These are phyloP conservation scores for Denticeps clupeoides DNA, from an alignment of 2,797 vertebrate genomes.

Conservation along the genomic window DNA sequence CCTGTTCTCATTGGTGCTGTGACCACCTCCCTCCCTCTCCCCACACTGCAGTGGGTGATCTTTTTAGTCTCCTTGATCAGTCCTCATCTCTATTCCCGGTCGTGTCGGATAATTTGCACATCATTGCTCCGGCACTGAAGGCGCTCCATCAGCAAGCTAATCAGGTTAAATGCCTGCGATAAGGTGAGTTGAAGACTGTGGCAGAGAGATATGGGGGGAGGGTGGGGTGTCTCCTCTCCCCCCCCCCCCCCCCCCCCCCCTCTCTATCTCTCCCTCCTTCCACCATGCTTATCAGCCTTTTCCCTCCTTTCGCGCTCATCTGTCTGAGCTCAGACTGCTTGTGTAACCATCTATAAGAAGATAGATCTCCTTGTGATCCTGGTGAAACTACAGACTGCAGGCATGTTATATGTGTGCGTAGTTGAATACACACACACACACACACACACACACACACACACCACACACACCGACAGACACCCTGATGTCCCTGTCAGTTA, in stretches of 20 bases:
- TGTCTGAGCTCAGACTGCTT: too few species aligned
- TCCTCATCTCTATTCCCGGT: constrained; percentile 22
- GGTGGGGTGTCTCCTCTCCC: too few species aligned
- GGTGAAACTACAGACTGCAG: too few species aligned
- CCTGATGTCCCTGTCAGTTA: not conserved
- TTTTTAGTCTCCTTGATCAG: constrained; percentile 25
- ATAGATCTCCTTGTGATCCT: too few species aligned
- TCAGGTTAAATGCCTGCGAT: constrained; percentile 29
- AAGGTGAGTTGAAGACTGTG: constrained; percentile 24
- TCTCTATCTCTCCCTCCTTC: too few species aligned
- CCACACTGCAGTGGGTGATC: constrained; percentile 15
- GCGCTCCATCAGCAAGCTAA: constrained; percentile 14
- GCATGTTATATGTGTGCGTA: too few species aligned
- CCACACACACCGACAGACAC: too few species aligned
- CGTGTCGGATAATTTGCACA: constrained; percentile 21
- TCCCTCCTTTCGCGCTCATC: too few species aligned
- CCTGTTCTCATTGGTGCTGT: constrained; percentile 19
- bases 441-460: not conserved
- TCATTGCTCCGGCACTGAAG: constrained; percentile 10
- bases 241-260: too few species aligned
- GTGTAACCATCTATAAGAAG: too few species aligned
- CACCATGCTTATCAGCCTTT: too few species aligned
- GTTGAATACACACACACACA: too few species aligned
- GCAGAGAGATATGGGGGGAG: constrained; percentile 26
- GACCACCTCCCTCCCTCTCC: not conserved